A percentile compares a stretch with the other conserved stretches of the same genome.
phyloP scores from a whole-genome alignment of 2,797 vertebrate species.

The Falco cherrug region DNA sequence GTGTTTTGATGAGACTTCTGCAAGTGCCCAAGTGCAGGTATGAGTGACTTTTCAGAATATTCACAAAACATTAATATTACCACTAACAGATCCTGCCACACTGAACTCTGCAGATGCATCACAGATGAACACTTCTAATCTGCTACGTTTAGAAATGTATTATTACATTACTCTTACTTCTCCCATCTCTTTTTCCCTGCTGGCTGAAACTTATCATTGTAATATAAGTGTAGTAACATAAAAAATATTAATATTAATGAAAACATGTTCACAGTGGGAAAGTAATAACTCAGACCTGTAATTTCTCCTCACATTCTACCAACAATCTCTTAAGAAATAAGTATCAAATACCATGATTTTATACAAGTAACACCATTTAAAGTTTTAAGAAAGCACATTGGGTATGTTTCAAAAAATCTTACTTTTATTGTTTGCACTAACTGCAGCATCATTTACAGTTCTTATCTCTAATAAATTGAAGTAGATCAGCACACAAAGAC shows the following conservation, averaged over 20 bases:
- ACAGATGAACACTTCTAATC: neutral
- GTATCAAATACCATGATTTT: neutral
- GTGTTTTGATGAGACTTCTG: neutral
- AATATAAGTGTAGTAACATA: neutral
- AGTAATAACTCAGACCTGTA: neutral
- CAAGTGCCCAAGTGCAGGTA: neutral
- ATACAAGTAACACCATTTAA: neutral
- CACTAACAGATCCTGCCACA: neutral
- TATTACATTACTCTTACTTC: neutral
- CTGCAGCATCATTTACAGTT: neutral
- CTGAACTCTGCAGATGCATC: neutral
- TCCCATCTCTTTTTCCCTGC: neutral
- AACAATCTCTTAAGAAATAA: neutral
- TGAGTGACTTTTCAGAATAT: neutral
- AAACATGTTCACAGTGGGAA: neutral
- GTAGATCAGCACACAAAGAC: neutral
- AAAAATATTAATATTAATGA: neutral
- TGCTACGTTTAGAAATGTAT: neutral
- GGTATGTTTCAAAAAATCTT: neutral
- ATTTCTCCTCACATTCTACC: neutral
- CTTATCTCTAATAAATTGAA: neutral
- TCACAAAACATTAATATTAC: neutral
- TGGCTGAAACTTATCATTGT: neutral
- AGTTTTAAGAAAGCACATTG: neutral
- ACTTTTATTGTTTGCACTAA: conserved; percentile 56